A percentile compares a stretch with the other conserved stretches of the same genome.
Conservation (phyloP, 2,888 invertebrate genomes). For the Erebia palarica region DNA sequence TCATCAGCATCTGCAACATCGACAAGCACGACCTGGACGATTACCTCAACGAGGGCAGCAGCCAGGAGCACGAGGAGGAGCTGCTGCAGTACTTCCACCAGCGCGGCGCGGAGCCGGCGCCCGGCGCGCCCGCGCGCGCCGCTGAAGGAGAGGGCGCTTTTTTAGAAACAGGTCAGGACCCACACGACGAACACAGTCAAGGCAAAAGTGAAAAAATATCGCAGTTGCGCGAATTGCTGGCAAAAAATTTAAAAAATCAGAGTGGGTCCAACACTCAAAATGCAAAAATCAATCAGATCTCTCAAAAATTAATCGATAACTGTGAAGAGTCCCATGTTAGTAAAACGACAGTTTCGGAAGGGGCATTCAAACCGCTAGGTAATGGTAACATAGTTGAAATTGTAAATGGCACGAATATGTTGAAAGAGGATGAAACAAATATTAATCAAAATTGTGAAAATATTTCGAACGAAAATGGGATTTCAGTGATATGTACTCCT, state of each 20-base stretch:
- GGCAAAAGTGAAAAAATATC: conserved; percentile 86
- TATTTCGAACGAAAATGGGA: conserved; percentile 59
- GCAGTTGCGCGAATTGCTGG: conserved; percentile 87
- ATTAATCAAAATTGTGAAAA: conserved; percentile 54
- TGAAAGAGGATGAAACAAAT: conserved; percentile 50
- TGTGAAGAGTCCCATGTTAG: conserved; percentile 51
- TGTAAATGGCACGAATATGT: conserved; percentile 51
- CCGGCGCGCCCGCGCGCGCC: conserved; percentile 43
- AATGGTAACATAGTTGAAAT: conserved; percentile 46
- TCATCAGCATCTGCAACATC: conserved; percentile 89
- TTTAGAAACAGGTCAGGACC: conserved; percentile 73
- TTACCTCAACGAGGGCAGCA: conserved; percentile 88
- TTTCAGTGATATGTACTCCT: conserved; percentile 51
- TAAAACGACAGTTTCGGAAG: conserved; percentile 56
- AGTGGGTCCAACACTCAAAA: conserved; percentile 58
- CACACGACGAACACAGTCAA: conserved; percentile 75
- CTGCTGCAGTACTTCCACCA: conserved; percentile 91
- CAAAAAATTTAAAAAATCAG: conserved; percentile 84
- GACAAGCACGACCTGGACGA: conserved; percentile 92
- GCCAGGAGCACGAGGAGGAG: conserved; percentile 93
- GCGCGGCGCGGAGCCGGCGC: conserved; percentile 55
- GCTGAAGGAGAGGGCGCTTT: conserved; percentile 55
- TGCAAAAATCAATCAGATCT: conserved; percentile 52
- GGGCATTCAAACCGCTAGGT: conserved; percentile 65
- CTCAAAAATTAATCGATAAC: conserved; percentile 50